Evolutionary conservation across 2,113 vertebrate genomes (phyloP).

Genomic region (Poecilia latipinna): DNA sequence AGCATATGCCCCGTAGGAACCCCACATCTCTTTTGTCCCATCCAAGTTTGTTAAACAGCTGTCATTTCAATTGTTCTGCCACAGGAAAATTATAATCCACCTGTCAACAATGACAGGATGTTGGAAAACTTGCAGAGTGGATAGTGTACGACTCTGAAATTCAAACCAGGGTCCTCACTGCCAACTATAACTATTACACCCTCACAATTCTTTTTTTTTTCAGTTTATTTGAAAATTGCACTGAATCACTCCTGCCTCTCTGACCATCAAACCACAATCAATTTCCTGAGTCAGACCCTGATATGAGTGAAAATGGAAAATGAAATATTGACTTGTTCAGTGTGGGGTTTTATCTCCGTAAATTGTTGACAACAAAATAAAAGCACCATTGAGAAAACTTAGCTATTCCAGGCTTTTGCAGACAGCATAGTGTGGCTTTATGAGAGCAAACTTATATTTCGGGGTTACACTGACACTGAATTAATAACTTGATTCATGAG

Average conservation of each 20-base stretch:
- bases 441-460: conserved; percentile 60
- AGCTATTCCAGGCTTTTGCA: conserved; percentile 47
- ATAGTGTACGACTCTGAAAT: conserved; percentile 68
- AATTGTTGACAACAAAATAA: conserved; percentile 52
- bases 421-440: conserved; percentile 17
- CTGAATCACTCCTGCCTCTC: conserved; percentile 58
- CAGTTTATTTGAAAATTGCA: conserved; percentile 74
- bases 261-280: conserved; percentile 67
- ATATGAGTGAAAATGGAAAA: conserved; percentile 57
- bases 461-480: conserved; percentile 70
- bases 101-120: conserved; percentile 76
- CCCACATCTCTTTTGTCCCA: conserved; percentile 73
- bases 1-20: conserved; percentile 74
- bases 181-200: conserved; percentile 74
- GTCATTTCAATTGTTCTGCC: conserved; percentile 80
- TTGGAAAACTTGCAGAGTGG: conserved; percentile 78
- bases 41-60: conserved; percentile 79
- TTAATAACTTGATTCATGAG: conserved; percentile 78
- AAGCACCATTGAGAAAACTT: conserved; percentile 46
- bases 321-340: conserved; percentile 67
- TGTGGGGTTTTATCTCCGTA: conserved; percentile 47
- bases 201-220: conserved; percentile 64
- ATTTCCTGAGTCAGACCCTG: conserved; percentile 59
- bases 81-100: conserved; percentile 79
- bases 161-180: conserved; percentile 70